Evolutionary conservation across 2,797 vertebrate genomes (phyloP), one percentile per base, ranked within the genome.

Genomic region (Novumbra hubbsi): DNA sequence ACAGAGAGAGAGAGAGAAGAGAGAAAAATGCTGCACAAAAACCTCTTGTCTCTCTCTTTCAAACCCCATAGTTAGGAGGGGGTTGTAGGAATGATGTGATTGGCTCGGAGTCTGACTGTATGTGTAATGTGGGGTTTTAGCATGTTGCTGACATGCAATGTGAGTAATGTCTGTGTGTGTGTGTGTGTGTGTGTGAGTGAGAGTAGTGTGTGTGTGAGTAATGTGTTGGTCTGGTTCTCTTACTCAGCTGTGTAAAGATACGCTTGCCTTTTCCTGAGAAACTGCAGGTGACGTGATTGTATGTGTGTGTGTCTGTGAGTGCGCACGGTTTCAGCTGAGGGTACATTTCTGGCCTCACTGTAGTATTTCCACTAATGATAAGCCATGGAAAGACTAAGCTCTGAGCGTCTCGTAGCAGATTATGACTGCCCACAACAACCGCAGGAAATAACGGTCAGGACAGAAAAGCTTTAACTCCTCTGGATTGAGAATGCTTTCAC

Each of bases 11-110:
- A 5, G 57, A 48, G 69, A 71, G 57, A 19, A 57, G 11, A 41
- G 5, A 75, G 86, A 91, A 91, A 90, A 90, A 88, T 80, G 74
- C 82, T 71, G 73, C 83, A 88, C 81, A 88, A 88, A 91, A 74
- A 91, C 90, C 77, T 83, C 73, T 62, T 74, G 79, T 67, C 19
- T 66, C 66, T 71, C 30, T 38, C 52, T 8, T 28, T 71, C 32
- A 41, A 71, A 57, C 5, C 30, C 30, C n/a, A 38, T 57, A 57
- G n/a, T 34, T 32, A 34, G 19, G 19, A 24, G 15, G 4, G 52
- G 30, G 30, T 17, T 19, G 16, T 24, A 50, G 69, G 11, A 28
- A 17, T 52, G 49, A 11, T 14, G 19, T 52, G 24, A 27, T 28
- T 30, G 32, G 8, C 30, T 32, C 63, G 5, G 14, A 32, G 28